Conservation (phyloP, 2,797 vertebrate genomes). For the Pygocentrus nattereri region DNA sequence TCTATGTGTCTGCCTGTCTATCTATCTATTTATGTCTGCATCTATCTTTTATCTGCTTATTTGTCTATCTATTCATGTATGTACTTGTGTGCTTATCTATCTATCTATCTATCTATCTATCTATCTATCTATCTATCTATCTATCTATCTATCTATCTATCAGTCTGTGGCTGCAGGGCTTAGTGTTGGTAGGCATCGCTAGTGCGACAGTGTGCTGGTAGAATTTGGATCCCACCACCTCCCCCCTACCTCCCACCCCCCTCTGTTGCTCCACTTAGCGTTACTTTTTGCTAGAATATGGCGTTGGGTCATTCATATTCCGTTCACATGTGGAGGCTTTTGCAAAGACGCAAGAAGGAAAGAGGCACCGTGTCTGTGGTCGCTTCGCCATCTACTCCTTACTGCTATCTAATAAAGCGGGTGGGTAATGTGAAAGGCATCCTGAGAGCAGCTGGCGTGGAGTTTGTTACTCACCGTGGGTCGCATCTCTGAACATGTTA, state of each 20-base stretch:
- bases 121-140: conserved; percentile 46
- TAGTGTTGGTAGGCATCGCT: conserved; percentile 26
- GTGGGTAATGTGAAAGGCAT: conserved; percentile 43
- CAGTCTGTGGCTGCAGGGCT: conserved; percentile 30
- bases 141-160: conserved; percentile 37
- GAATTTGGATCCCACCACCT: conserved; percentile 7
- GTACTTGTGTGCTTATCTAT: conserved; percentile 21
- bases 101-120: conserved; percentile 47
- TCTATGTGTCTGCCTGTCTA: neutral
- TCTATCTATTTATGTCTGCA: neutral
- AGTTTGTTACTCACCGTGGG: conserved; percentile 45
- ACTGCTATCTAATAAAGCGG: conserved; percentile 51
- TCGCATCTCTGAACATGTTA: conserved; percentile 38
- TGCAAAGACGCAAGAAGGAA: conserved; percentile 60
- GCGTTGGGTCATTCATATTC: conserved; percentile 86
- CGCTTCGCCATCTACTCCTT: conserved; percentile 44
- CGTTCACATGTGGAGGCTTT: conserved; percentile 81
- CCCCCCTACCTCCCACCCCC: conserved; percentile 50
- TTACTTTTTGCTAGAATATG: conserved; percentile 78
- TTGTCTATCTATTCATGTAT: neutral
- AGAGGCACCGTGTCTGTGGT: conserved; percentile 49
- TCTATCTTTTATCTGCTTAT: too few species aligned
- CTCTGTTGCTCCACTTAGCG: conserved; percentile 76
- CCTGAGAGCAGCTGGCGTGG: conserved; percentile 34
- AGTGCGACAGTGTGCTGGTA: conserved; percentile 36